Percentiles rank a stretch among this genome's conserved stretches.
These are phyloP conservation scores for Aepyceros melampus DNA, from an alignment of 2,113 vertebrate species.

Conservation along the genomic window DNA sequence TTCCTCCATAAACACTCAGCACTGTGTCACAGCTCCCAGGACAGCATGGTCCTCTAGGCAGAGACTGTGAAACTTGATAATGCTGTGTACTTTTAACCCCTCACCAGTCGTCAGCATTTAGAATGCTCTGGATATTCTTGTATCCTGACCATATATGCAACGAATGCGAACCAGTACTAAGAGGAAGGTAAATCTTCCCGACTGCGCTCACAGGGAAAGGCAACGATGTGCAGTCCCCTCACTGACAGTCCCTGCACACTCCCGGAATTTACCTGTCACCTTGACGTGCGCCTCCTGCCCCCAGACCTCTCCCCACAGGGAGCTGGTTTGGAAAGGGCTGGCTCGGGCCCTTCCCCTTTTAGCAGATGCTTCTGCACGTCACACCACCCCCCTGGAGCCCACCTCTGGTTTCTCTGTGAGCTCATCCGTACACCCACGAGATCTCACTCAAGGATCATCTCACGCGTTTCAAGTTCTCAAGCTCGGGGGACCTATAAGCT, in stretches of 20 bases:
- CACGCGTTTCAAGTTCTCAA: not conserved
- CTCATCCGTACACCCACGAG: not conserved
- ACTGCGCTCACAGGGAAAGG: rapidly evolving
- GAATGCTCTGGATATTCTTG: not conserved
- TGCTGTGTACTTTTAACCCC: not conserved
- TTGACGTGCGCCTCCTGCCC: not conserved
- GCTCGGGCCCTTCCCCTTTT: not conserved
- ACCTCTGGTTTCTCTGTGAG: not conserved
- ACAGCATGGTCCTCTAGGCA: not conserved
- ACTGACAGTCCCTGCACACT: rapidly evolving
- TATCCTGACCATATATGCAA: not conserved
- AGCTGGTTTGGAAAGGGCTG: not conserved
- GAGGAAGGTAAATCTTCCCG: not conserved
- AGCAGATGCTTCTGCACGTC: not conserved
- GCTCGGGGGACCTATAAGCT: not conserved
- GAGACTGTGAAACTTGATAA: not conserved
- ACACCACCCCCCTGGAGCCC: rapidly evolving
- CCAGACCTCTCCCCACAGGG: not conserved
- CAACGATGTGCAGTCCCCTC: rapidly evolving
- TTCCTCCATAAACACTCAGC: not conserved
- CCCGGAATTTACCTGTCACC: not conserved
- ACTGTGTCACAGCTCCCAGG: not conserved
- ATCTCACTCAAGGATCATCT: too few relatives aligned
- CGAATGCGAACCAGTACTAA: not conserved
- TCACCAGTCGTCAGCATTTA: not conserved